Evolutionary conservation across 1,140 invertebrate species (phyloP).

Genomic region (Pogonognathellus flavescens): DNA sequence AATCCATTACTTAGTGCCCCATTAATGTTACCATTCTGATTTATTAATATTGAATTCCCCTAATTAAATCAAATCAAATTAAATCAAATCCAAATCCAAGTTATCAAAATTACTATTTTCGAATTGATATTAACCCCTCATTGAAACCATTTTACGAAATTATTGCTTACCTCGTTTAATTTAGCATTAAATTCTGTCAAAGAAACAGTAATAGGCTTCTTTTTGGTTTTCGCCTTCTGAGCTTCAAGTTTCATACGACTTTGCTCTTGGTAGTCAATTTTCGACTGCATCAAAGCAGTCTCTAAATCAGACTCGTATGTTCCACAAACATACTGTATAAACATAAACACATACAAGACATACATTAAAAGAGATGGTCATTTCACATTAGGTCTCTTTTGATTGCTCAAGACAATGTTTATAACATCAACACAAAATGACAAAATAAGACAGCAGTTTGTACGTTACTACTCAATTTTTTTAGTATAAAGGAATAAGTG

Average conservation of each 20-base stretch:
- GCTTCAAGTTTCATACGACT: conserved; percentile 71
- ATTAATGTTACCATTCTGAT: background rate
- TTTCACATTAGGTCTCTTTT: too few species aligned
- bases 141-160: too few species aligned
- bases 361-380: too few species aligned
- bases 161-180: conserved; percentile 37
- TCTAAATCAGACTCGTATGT: conserved; percentile 78
- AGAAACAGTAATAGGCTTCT: conserved; percentile 76
- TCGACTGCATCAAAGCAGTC: conserved; percentile 78
- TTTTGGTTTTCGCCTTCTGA: conserved; percentile 73
- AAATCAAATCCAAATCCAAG: too few species aligned
- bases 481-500: too few species aligned
- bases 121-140: too few species aligned
- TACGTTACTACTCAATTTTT: too few species aligned
- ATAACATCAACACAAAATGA: too few species aligned
- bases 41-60: background rate
- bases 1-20: conserved; percentile 31
- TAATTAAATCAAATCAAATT: background rate
- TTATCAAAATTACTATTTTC: too few species aligned
- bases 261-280: conserved; percentile 79
- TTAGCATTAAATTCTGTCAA: conserved; percentile 77
- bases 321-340: conserved; percentile 74
- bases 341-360: background rate
- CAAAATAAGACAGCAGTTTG: too few species aligned
- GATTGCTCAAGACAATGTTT: too few species aligned